phyloP scores from a whole-genome alignment of 2,888 invertebrate species.

The Philopedon plagiatum region DNA sequence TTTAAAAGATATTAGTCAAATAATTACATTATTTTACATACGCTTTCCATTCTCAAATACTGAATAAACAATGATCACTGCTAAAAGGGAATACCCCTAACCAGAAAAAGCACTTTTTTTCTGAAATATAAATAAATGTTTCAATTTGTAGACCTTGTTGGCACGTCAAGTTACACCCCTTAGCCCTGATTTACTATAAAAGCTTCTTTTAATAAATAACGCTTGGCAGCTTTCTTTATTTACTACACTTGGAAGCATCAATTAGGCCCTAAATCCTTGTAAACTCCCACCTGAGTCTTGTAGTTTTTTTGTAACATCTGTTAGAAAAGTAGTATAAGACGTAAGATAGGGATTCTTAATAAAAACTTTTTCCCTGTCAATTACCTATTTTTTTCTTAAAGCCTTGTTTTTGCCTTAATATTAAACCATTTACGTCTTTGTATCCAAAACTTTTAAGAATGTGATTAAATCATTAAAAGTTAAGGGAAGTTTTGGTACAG shows the following conservation, averaged over 20 bases:
- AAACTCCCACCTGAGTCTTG: slow-evolving; percentile 39
- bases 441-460: not conserved
- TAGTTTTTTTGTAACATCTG: slow-evolving; percentile 39
- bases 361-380: slow-evolving; percentile 18
- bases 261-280: slow-evolving; percentile 32
- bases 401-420: not conserved
- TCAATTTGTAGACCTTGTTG: slow-evolving; percentile 30
- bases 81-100: no score
- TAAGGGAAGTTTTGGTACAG: no score
- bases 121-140: slow-evolving; percentile 17
- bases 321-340: slow-evolving; percentile 35
- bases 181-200: slow-evolving; percentile 23
- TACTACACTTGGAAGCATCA: slow-evolving; percentile 35
- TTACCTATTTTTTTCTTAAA: slow-evolving; percentile 17
- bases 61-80: no score
- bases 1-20: no score
- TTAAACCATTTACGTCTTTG: not conserved
- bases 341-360: slow-evolving; percentile 23
- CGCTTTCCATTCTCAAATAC: no score
- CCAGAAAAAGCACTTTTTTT: not conserved
- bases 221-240: slow-evolving; percentile 29
- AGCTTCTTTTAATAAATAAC: slow-evolving; percentile 36
- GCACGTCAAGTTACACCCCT: slow-evolving; percentile 24
- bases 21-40: no score
- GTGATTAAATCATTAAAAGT: not conserved